Percentiles rank a stretch among this genome's conserved stretches.
Evolutionary conservation across 2,797 vertebrate species (phyloP).

Genomic region (Oryzias dopingdopingensis): DNA sequence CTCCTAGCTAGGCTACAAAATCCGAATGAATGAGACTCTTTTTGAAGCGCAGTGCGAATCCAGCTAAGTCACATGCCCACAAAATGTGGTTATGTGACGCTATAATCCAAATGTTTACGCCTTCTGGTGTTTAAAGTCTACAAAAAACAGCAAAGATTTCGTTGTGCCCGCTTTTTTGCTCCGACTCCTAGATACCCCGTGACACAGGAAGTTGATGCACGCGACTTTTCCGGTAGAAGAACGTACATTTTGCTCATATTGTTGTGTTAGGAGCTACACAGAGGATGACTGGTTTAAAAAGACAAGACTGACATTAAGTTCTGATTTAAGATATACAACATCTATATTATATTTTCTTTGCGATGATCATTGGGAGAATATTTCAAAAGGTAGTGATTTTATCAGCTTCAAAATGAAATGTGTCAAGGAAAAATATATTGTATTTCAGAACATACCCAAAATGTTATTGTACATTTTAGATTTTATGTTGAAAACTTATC

Average conservation of each 20-base stretch:
- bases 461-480: too few species aligned
- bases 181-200: conserved; percentile 65
- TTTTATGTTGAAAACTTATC: too few species aligned
- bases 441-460: too few species aligned
- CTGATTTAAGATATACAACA: too few species aligned
- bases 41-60: conserved; percentile 15
- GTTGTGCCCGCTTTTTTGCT: conserved; percentile 72
- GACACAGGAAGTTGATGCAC: conserved; percentile 73
- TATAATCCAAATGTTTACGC: conserved; percentile 13
- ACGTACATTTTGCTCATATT: neutral
- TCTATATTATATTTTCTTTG: too few species aligned
- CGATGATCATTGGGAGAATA: too few species aligned
- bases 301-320: too few species aligned
- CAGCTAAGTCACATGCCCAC: neutral
- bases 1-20: conserved; percentile 10
- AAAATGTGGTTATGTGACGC: neutral
- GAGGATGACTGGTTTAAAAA: too few species aligned
- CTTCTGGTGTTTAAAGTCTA: conserved; percentile 12
- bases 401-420: too few species aligned
- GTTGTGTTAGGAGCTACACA: neutral
- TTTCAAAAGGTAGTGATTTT: too few species aligned
- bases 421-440: too few species aligned
- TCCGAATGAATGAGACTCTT: conserved; percentile 58
- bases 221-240: conserved; percentile 47
- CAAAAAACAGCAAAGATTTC: conserved; percentile 51